Percentiles rank a stretch among this genome's conserved stretches.
Conservation (phyloP, 2,113 vertebrate genomes). For the Hydrolagus affinis region DNA sequence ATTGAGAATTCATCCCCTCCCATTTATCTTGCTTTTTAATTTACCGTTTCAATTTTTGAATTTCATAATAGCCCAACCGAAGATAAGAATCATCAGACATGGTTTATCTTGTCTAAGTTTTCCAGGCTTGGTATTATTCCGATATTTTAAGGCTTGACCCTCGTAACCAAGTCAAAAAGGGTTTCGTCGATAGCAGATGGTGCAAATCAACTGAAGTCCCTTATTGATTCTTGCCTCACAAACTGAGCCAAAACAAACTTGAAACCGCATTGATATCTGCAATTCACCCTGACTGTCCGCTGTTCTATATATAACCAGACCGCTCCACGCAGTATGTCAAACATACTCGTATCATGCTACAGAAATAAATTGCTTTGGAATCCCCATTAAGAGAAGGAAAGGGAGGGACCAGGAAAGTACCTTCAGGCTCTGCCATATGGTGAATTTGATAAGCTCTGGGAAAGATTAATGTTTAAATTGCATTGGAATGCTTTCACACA, state of each 20-base stretch:
- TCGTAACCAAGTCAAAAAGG: too few species aligned
- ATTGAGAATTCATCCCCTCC: too few species aligned
- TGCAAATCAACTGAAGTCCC: background rate
- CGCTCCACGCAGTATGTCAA: background rate
- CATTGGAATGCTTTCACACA: background rate
- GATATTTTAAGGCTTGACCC: too few species aligned
- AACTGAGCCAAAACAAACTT: background rate
- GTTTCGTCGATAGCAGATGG: background rate
- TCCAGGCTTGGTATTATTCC: too few species aligned
- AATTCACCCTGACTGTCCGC: background rate
- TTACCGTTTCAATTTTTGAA: too few species aligned
- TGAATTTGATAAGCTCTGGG: constrained; percentile 14
- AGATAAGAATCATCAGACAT: too few species aligned
- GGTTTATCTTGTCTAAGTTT: too few species aligned
- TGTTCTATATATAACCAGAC: background rate
- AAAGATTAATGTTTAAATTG: constrained; percentile 11
- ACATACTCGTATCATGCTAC: background rate
- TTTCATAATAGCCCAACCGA: too few species aligned
- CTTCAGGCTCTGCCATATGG: background rate
- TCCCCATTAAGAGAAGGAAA: constrained; percentile 5
- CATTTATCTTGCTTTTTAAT: too few species aligned
- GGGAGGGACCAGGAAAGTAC: background rate
- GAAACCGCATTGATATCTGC: background rate
- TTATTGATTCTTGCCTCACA: background rate
- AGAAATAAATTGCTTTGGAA: background rate